Percentiles rank a stretch among this genome's conserved stretches.
These are phyloP conservation scores for Eledone cirrhosa DNA, from an alignment of 2,888 invertebrate species.

Conservation along the genomic window DNA sequence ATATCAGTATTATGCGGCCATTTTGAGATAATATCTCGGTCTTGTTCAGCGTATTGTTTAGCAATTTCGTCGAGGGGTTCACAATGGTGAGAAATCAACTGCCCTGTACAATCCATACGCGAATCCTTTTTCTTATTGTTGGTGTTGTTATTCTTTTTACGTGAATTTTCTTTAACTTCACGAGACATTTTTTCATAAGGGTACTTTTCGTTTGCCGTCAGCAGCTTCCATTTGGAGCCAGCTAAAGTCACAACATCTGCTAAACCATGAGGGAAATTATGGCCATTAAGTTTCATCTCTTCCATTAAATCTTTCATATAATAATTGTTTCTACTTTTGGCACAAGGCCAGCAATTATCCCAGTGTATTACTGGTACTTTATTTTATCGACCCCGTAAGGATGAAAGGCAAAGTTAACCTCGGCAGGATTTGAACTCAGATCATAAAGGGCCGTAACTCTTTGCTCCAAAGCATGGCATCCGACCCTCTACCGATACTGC, in stretches of 20 bases:
- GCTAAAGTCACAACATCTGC: slow-evolving; percentile 55
- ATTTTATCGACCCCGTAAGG: too few species aligned
- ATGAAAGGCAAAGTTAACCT: too few species aligned
- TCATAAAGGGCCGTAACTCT: too few species aligned
- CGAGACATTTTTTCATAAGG: neutral
- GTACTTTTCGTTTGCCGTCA: neutral
- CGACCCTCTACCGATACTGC: too few species aligned
- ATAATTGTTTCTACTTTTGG: too few species aligned
- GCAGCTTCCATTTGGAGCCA: slow-evolving; percentile 55
- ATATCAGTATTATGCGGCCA: slow-evolving; percentile 39
- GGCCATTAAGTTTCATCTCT: slow-evolving; percentile 45
- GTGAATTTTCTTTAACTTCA: neutral
- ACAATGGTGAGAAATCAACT: neutral
- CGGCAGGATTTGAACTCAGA: too few species aligned
- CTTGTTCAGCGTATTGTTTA: neutral
- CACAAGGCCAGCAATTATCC: too few species aligned
- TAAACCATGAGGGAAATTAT: slow-evolving; percentile 50
- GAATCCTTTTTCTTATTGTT: slow-evolving; percentile 35
- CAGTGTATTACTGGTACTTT: too few species aligned
- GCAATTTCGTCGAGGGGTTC: neutral
- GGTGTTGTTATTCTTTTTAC: neutral
- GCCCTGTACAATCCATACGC: slow-evolving; percentile 39
- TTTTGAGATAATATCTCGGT: neutral
- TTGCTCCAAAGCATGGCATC: too few species aligned
- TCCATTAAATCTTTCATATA: slow-evolving; percentile 53